Conservation (phyloP, 2,888 invertebrate species). For the Ophion obscuratus region DNA sequence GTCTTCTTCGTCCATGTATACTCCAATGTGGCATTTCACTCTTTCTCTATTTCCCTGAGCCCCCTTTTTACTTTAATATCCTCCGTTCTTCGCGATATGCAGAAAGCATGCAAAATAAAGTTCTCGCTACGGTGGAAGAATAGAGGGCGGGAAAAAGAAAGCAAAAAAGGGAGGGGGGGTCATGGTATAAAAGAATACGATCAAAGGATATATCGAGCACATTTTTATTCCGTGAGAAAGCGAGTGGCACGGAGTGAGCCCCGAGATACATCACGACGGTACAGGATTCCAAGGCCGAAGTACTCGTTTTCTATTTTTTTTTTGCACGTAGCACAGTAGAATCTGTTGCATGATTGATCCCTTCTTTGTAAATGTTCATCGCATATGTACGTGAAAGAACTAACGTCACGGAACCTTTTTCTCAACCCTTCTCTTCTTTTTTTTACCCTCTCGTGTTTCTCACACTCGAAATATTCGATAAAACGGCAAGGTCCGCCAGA, state of each 20-base stretch:
- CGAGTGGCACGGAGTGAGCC: constrained; percentile 40
- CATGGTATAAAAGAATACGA: constrained; percentile 33
- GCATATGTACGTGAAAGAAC: constrained; percentile 24
- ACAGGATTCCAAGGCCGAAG: constrained; percentile 7
- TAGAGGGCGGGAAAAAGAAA: constrained; percentile 13
- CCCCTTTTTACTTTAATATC: constrained; percentile 12
- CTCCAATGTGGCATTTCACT: constrained; percentile 10
- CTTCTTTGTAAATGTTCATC: constrained; percentile 55
- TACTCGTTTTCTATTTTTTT: not conserved
- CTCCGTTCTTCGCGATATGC: constrained; percentile 14
- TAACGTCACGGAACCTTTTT: constrained; percentile 25
- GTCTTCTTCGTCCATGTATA: constrained; percentile 26
- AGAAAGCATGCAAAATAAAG: constrained; percentile 33
- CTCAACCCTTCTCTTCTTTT: constrained; percentile 2
- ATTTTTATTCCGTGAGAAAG: constrained; percentile 52
- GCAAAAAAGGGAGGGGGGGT: constrained; percentile 3
- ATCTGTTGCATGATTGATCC: constrained; percentile 60
- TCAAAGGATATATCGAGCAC: constrained; percentile 56
- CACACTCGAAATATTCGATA: constrained; percentile 4
- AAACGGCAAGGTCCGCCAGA: not conserved
- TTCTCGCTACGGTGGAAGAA: constrained; percentile 21
- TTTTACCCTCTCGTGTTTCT: constrained; percentile 6
- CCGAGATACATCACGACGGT: constrained; percentile 31
- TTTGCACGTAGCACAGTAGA: constrained; percentile 17
- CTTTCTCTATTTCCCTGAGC: not conserved